Evolutionary conservation across 2,113 vertebrate species (phyloP).

Genomic region (Hippocampus zosterae): DNA sequence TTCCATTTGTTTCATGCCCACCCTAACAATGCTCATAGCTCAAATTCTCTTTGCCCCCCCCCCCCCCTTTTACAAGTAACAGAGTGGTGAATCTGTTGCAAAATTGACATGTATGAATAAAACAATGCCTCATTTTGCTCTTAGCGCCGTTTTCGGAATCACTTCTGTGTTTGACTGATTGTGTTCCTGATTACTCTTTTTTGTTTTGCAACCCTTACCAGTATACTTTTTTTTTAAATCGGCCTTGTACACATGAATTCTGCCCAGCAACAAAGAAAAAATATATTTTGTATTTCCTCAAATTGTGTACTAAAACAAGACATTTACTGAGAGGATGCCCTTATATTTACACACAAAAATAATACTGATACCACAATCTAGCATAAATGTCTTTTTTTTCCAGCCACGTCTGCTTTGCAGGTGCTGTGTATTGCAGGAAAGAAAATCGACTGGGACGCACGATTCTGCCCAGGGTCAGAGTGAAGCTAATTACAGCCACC

Average conservation of each 20-base stretch:
- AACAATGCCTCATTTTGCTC: background rate
- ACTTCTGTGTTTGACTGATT: background rate
- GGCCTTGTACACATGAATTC: background rate
- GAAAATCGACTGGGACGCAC: background rate
- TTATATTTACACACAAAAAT: background rate
- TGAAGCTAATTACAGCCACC: background rate
- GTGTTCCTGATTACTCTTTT: too few relatives aligned
- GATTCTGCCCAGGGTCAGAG: background rate
- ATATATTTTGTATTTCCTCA: background rate
- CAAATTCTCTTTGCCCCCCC: too few relatives aligned
- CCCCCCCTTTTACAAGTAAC: too few relatives aligned
- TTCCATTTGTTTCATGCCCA: too few relatives aligned
- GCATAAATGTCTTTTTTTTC: background rate
- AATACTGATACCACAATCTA: background rate
- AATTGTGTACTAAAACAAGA: background rate
- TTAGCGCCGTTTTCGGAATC: background rate
- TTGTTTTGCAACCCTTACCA: background rate
- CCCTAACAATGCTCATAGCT: too few relatives aligned
- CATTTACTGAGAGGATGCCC: background rate
- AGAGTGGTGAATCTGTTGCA: too few relatives aligned
- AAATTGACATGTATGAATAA: background rate
- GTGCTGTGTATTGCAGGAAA: background rate
- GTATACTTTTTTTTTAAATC: background rate
- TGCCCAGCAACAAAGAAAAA: background rate
- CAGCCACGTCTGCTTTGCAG: background rate